Conservation (phyloP, 1,140 invertebrate species). For the Lepidurus couesii region DNA sequence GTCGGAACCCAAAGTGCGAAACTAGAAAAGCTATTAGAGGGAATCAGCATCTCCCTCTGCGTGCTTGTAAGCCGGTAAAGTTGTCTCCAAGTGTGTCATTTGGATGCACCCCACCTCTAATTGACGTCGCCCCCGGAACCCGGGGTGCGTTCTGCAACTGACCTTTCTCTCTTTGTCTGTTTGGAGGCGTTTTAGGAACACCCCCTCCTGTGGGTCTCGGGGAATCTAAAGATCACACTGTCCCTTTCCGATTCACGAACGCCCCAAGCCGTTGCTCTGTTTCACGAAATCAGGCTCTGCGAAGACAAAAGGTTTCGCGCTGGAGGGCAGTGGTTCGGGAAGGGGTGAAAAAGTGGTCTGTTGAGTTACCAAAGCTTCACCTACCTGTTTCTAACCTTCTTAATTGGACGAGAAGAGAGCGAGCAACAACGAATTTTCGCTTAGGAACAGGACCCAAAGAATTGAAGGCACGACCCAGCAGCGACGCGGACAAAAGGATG, state of each 20-base stretch:
- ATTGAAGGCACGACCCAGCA: neutral
- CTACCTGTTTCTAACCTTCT: slow-evolving; percentile 13
- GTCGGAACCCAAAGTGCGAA: neutral
- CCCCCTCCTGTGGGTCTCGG: neutral
- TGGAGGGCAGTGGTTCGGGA: neutral
- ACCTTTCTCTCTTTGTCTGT: neutral
- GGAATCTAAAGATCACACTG: neutral
- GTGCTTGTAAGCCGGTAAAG: neutral
- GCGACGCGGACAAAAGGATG: neutral
- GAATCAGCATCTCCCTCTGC: neutral
- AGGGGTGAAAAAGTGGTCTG: slow-evolving; percentile 18
- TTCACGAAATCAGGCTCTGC: neutral
- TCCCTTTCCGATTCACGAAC: neutral
- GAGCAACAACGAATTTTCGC: too few species aligned
- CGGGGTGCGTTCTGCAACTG: neutral
- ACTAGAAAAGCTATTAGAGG: neutral
- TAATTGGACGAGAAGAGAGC: neutral
- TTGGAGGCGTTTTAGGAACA: neutral
- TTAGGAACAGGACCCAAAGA: neutral
- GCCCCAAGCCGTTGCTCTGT: neutral
- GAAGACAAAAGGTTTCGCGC: neutral
- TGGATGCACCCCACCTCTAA: slow-evolving; percentile 5
- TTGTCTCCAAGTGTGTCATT: slow-evolving; percentile 13
- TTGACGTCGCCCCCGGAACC: neutral
- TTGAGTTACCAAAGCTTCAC: neutral